Conservation (phyloP, 2,113 vertebrate species). For the Anoura caudifer region DNA sequence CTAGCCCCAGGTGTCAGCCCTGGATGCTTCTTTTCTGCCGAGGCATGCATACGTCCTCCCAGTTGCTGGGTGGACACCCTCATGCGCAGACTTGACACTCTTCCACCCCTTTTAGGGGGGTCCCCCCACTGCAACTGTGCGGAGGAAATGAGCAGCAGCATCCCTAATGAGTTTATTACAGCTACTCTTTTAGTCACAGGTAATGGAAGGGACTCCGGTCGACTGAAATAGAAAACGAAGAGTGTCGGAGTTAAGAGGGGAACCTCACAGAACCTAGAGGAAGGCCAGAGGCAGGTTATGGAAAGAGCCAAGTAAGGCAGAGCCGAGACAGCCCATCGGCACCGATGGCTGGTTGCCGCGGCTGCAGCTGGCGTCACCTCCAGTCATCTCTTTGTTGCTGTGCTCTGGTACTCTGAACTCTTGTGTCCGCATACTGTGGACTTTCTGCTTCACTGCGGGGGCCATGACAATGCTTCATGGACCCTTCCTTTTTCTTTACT, state of each 20-base stretch:
- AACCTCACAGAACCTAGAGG: background rate
- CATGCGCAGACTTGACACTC: no score
- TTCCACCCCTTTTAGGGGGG: no score
- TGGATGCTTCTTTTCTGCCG: no score
- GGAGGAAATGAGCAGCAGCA: background rate
- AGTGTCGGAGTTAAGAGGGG: background rate
- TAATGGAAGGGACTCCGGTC: background rate
- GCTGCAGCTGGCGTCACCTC: background rate
- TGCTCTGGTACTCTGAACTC: background rate
- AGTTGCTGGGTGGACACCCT: no score
- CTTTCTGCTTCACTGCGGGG: fast-evolving
- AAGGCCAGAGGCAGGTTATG: background rate
- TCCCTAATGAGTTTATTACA: slow-evolving; percentile 18
- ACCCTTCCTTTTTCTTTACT: background rate
- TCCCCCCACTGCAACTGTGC: background rate
- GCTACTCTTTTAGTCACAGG: background rate
- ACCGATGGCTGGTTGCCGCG: background rate
- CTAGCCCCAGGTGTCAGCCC: no score
- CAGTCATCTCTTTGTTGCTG: background rate
- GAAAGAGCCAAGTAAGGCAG: background rate
- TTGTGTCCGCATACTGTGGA: background rate
- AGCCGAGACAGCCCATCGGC: background rate
- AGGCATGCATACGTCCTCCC: no score
- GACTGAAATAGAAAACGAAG: background rate
- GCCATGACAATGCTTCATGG: background rate